Percentiles rank a stretch among this genome's conserved stretches.
Conservation (phyloP, 2,113 vertebrate genomes). For the Hiodon alosoides region DNA sequence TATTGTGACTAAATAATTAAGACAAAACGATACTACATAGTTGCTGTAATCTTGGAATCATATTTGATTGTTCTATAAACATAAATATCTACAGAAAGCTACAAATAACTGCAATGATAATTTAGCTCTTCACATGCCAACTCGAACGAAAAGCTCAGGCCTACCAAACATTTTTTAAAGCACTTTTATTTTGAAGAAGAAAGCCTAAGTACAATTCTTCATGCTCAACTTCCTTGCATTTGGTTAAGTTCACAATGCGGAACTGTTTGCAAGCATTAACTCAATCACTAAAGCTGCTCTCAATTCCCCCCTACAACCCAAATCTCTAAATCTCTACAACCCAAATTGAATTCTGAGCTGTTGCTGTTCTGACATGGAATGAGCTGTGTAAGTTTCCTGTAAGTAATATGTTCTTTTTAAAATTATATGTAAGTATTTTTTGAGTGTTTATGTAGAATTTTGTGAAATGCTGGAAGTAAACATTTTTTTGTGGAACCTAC, state of each 20-base stretch:
- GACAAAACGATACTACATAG: too few relatives aligned
- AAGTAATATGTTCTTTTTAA: slow-evolving; percentile 7
- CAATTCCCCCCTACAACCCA: background rate
- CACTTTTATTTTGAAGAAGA: too few relatives aligned
- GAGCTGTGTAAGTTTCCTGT: background rate
- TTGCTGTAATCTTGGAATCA: too few relatives aligned
- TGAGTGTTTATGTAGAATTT: background rate
- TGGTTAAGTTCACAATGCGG: slow-evolving; percentile 37
- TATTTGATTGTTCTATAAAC: too few relatives aligned
- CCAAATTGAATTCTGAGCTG: slow-evolving; percentile 8
- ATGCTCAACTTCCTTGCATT: slow-evolving; percentile 12
- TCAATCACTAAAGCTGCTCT: slow-evolving; percentile 38
- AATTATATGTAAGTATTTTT: background rate
- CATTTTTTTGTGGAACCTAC: background rate
- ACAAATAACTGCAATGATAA: too few relatives aligned
- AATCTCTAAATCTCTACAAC: slow-evolving; percentile 14
- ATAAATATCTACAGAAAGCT: too few relatives aligned
- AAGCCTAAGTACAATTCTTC: too few relatives aligned
- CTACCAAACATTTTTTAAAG: too few relatives aligned
- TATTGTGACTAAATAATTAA: too few relatives aligned
- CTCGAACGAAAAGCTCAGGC: too few relatives aligned
- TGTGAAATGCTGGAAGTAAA: background rate
- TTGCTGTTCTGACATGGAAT: background rate
- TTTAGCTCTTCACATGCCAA: too few relatives aligned
- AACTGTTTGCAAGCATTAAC: slow-evolving; percentile 47